Base-by-base conservation (phyloP, 2,797 vertebrate species). In the Rousettus madagascariensis region DNA sequence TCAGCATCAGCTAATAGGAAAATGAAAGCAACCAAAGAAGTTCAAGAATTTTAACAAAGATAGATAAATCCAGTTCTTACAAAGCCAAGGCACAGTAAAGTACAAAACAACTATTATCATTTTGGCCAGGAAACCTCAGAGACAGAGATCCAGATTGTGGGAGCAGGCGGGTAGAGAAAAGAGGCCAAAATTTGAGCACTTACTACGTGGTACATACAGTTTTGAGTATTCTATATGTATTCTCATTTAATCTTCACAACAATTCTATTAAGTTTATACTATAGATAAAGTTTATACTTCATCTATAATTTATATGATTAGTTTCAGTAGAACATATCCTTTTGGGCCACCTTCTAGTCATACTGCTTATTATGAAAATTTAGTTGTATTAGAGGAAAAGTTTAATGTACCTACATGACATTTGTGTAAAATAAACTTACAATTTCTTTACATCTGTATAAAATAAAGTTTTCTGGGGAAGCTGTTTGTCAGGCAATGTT, bases 391-490 rank as follows among this genome's bases (percentile, higher is more conserved):
- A 88, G 15, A 82, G 61, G 87, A 95, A 83, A 91, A 63, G 9
- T 75, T 86, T 66, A 94, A 71, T 20, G 22, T 3, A 92, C 30
- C 41, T 94, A 83, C 5, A 28, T 33, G 43, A 24, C 57, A 86
- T 65, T 22, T 94, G 8, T 71, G 91, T 69, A 74, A 91, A 93
- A 92, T 75, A 85, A 86, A 86, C 38, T 74, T 88, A 84, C 5
- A 3, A 82, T 61, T 78, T 77, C 38, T 77, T 96, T 89, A 20
- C n/a, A 86, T 68, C 33, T 90, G 17, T 86, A 74, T 57, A 88
- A 95, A 80, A 65, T 63, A 41, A 72, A 87, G 41, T 7, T 30
- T 88, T 93, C 91, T 65, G 46, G 46, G 92, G 43, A 51, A 3
- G 26, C 26, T 78, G 9, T 82, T 80, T 83, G 53, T 69, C 28